Evolutionary conservation across 2,888 invertebrate genomes (phyloP), one percentile per base, ranked within the genome.

Genomic region (Drosophila vallismaia): DNA sequence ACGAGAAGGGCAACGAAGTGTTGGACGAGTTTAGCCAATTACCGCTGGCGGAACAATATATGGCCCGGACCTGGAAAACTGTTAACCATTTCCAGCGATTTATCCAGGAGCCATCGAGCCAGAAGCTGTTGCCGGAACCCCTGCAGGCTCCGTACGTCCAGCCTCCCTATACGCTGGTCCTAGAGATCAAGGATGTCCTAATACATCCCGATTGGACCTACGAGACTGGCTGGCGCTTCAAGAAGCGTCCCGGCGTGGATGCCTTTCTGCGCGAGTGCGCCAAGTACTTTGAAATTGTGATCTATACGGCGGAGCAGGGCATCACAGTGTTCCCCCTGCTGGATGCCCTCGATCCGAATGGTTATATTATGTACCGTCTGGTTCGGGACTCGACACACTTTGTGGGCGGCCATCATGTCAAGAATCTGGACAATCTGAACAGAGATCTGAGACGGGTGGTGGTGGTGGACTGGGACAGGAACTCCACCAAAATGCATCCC

Each of bases 131-230:
- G 58, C 99, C 99, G 1, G 99, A 99, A 91, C 96, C 97, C 0
- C 90, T 99, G 14, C 94, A 95, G 60, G 94, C 95, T 64, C 99
- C 99, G 0, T 99, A 98, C 91, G 92, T 94, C 64, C 99, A 99
- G 91, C 99, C 99, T 5, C 96, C 97, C 0, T 99, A 99, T 91
- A 99, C 99, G 0, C 93, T 99, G 46, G 96, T 99, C 38, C 92
- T 99, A 57, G 99, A 99, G 93, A 94, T 99, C 92, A 99, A 97
- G 31, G 99, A 98, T 89, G 95, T 99, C 7, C 93, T 99, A 7
- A 97, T 99, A 9, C 98, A 99, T 91, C 99, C 99, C 0, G 99
- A 99, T 90, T 99, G 99, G 99, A 98, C 98, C 91, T 98, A 98
- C 90, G 95, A 96, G 91, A 98, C 98, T 69, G 99, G 99, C 3